phyloP scores from a whole-genome alignment of 2,888 invertebrate species.

The Troides oblongomaculatus region DNA sequence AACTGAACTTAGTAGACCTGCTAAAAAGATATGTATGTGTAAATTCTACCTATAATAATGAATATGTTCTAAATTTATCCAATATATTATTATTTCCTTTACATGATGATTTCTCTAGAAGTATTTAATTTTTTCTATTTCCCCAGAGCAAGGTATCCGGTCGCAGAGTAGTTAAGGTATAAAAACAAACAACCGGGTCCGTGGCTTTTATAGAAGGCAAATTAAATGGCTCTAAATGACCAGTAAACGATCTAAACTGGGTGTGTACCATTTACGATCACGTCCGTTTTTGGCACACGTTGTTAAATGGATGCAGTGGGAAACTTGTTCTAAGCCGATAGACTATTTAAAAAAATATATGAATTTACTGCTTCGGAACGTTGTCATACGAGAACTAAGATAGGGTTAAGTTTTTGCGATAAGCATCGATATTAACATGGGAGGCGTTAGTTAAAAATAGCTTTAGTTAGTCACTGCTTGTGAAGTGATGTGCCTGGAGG shows the following conservation, averaged over 20 bases:
- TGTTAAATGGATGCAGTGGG: constrained; percentile 9
- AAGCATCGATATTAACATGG: constrained; percentile 4
- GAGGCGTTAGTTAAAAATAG: background rate
- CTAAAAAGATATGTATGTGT: too few relatives aligned
- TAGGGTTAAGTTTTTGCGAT: constrained; percentile 9
- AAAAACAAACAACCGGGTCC: constrained; percentile 19
- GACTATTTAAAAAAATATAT: constrained; percentile 14
- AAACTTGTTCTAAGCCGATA: constrained; percentile 11
- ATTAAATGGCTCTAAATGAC: constrained; percentile 28
- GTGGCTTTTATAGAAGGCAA: constrained; percentile 27
- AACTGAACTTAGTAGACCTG: too few relatives aligned
- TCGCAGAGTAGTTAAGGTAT: constrained; percentile 18
- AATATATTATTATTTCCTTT: background rate
- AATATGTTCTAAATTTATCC: background rate
- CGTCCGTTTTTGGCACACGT: constrained; percentile 23
- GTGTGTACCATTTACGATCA: constrained; percentile 20
- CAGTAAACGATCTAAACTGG: constrained; percentile 26
- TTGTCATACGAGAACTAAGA: constrained; percentile 4
- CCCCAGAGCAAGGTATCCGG: constrained; percentile 16
- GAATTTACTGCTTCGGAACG: constrained; percentile 4
- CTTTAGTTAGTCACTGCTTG: background rate
- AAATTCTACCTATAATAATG: background rate
- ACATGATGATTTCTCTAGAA: background rate
- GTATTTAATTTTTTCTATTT: constrained; percentile 17
- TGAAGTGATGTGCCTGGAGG: background rate